Conservation (phyloP, 2,797 vertebrate species). For the Crax fasciolata region DNA sequence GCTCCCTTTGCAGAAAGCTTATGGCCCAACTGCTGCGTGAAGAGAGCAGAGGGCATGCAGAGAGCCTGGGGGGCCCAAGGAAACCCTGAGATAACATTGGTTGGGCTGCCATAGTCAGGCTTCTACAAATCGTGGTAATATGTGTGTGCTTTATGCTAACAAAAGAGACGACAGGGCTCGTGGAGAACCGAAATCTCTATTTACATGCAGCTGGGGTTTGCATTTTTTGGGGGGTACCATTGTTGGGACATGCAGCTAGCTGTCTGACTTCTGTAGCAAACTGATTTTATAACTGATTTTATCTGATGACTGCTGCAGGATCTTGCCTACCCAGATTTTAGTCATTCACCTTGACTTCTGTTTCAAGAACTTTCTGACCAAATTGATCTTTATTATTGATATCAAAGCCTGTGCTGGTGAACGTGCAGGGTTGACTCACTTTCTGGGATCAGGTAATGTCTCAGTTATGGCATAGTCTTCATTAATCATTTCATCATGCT, state of each 20-base stretch:
- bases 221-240: background rate
- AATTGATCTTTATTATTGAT: constrained; percentile 17
- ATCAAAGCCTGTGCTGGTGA: background rate
- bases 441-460: constrained; percentile 9
- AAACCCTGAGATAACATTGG: constrained; percentile 59
- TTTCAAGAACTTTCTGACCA: constrained; percentile 30
- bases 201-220: constrained; percentile 26
- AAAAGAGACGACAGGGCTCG: background rate
- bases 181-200: background rate
- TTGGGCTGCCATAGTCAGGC: constrained; percentile 10
- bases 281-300: constrained; percentile 42
- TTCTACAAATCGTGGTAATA: background rate
- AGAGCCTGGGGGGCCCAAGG: constrained; percentile 6
- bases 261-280: constrained; percentile 7
- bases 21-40: background rate
- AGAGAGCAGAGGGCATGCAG: constrained; percentile 13
- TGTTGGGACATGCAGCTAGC: constrained; percentile 27
- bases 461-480: background rate
- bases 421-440: constrained; percentile 53
- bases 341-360: constrained; percentile 50
- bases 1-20: constrained; percentile 23
- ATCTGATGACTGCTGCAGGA: constrained; percentile 46
- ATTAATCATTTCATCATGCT: background rate
- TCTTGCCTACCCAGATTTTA: constrained; percentile 58
- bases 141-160: background rate